Percentiles rank a stretch among this genome's conserved stretches.
These are phyloP conservation scores for Danio tinwini DNA, from an alignment of 2,797 vertebrate genomes.

Conservation along the genomic window DNA sequence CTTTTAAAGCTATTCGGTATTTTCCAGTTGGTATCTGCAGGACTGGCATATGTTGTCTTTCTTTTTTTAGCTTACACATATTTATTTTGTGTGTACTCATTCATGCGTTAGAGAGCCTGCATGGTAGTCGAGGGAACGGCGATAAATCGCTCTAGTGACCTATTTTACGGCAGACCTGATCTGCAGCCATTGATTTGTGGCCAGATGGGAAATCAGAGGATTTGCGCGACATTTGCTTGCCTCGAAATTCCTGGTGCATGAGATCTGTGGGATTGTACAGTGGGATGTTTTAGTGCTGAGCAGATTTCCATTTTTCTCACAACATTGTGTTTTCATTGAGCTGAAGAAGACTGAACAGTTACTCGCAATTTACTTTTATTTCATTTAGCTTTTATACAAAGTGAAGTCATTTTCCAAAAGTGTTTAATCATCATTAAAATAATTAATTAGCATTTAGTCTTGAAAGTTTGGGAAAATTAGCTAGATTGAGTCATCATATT, in stretches of 20 bases:
- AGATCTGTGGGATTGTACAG: conserved; percentile 12
- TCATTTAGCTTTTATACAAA: not conserved
- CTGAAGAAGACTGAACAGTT: not conserved
- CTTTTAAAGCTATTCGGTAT: not conserved
- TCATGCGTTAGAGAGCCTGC: conserved; percentile 9
- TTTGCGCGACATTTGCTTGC: conserved; percentile 50
- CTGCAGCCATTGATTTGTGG: conserved; percentile 56
- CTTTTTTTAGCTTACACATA: not conserved
- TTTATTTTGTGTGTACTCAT: conserved; percentile 36
- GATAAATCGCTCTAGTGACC: conserved; percentile 54
- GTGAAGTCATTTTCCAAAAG: not conserved
- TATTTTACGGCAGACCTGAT: conserved; percentile 55
- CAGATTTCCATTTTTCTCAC: not conserved
- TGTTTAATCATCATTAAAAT: not conserved
- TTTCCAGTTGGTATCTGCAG: not conserved
- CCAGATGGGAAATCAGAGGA: conserved; percentile 59
- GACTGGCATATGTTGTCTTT: not conserved
- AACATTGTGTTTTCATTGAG: conserved; percentile 13
- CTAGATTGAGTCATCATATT: not conserved
- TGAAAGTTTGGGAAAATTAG: not conserved
- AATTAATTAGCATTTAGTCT: not conserved
- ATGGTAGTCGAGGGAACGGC: conserved; percentile 4
- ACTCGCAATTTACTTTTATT: not conserved
- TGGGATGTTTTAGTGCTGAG: conserved; percentile 1
- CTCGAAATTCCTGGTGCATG: conserved; percentile 44